Conservation (phyloP, 2,797 vertebrate species). For the Thaleichthys pacificus region DNA sequence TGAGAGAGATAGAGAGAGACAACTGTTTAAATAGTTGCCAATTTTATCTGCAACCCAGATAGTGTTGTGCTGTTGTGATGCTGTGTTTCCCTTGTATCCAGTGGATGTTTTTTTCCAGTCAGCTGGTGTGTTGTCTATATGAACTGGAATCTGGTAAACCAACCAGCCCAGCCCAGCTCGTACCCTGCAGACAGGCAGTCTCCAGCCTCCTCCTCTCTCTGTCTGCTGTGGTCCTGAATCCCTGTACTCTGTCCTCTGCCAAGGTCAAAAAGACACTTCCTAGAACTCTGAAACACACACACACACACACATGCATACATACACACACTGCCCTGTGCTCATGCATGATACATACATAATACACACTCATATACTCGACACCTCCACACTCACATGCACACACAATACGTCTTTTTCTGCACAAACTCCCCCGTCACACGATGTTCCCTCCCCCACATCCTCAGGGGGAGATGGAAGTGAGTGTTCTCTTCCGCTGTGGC, state of each 20-base stretch:
- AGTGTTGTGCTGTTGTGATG: not conserved
- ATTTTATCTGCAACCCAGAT: conserved; percentile 7
- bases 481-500: conserved; percentile 51
- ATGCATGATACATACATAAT: conserved; percentile 10
- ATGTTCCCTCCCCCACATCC: conserved; percentile 38
- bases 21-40: conserved; percentile 8
- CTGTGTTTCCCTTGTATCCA: not conserved
- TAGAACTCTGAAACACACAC: conserved; percentile 1
- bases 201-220: not conserved
- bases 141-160: not conserved
- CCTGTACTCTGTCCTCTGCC: no score
- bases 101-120: not conserved
- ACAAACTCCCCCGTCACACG: conserved; percentile 30
- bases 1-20: not conserved
- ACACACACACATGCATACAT: not conserved
- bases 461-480: conserved; percentile 34
- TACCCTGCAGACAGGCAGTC: not conserved
- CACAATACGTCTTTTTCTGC: conserved; percentile 39
- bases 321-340: not conserved
- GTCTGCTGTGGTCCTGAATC: not conserved
- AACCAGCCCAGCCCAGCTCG: not conserved
- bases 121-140: not conserved
- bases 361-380: conserved; percentile 4
- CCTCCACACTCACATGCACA: conserved; percentile 29
- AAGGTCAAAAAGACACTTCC: no score